phyloP scores from a whole-genome alignment of 1,140 invertebrate species.

The Cydia fagiglandana region DNA sequence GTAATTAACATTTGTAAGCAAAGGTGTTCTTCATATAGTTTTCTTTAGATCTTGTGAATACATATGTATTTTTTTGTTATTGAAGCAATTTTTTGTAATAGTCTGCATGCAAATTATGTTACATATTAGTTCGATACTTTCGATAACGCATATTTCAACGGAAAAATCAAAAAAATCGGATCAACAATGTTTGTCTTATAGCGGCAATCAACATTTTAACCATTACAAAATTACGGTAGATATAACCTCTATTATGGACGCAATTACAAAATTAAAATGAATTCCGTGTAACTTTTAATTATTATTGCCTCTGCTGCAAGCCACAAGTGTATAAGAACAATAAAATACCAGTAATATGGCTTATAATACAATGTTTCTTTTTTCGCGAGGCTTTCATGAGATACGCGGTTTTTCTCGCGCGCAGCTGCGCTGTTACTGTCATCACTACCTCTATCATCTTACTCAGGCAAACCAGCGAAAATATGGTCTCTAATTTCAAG shows the following conservation, averaged over 20 bases:
- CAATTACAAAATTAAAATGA: not conserved
- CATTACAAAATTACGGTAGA: too few relatives aligned
- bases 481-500: not conserved
- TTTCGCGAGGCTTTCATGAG: not conserved
- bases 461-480: not conserved
- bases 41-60: not conserved
- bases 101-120: too few relatives aligned
- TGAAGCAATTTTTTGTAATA: too few relatives aligned
- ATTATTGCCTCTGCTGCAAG: not conserved
- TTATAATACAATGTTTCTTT: not conserved
- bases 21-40: constrained; percentile 10
- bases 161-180: too few relatives aligned
- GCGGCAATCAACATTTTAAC: too few relatives aligned
- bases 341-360: not conserved
- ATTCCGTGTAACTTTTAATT: not conserved
- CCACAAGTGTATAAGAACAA: not conserved
- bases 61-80: not conserved
- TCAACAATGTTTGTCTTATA: too few relatives aligned
- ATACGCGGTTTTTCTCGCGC: not conserved
- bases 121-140: too few relatives aligned
- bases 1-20: constrained; percentile 39
- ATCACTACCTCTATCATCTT: not conserved
- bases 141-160: too few relatives aligned
- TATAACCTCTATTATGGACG: too few relatives aligned
- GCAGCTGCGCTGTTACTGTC: not conserved